Conservation (phyloP, 2,113 vertebrate genomes). For the Geothlypis trichas region DNA sequence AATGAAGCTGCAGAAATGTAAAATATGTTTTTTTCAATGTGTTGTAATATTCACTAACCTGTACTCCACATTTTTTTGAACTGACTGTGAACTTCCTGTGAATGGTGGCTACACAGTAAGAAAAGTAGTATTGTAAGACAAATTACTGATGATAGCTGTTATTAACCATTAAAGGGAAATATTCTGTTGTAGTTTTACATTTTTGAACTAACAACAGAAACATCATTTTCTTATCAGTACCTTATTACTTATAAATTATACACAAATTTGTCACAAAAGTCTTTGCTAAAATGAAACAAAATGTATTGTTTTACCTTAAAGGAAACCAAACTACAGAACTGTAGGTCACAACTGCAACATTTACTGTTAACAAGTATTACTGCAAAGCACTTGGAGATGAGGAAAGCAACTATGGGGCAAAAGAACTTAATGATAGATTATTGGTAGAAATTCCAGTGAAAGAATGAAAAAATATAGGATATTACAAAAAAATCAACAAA, state of each 20-base stretch:
- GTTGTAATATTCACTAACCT: background rate
- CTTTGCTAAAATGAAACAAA: background rate
- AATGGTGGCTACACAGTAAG: background rate
- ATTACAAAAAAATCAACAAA: background rate
- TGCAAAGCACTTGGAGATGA: background rate
- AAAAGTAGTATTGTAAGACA: background rate
- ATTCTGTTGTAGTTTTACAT: background rate
- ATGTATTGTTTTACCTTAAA: background rate
- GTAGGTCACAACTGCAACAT: background rate
- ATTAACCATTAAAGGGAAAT: background rate
- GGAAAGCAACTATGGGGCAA: background rate
- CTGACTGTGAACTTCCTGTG: background rate
- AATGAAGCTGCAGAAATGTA: background rate
- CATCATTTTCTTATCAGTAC: background rate
- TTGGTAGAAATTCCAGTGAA: background rate
- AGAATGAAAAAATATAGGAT: background rate
- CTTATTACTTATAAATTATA: background rate
- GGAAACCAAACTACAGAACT: background rate
- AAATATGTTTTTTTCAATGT: background rate
- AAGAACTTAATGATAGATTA: background rate
- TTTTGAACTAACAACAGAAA: background rate
- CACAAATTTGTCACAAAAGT: background rate
- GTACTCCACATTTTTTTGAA: background rate
- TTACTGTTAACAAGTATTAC: background rate
- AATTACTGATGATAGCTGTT: background rate